Base-by-base conservation (phyloP, 2,797 vertebrate species). In the Epinephelus coioides region DNA sequence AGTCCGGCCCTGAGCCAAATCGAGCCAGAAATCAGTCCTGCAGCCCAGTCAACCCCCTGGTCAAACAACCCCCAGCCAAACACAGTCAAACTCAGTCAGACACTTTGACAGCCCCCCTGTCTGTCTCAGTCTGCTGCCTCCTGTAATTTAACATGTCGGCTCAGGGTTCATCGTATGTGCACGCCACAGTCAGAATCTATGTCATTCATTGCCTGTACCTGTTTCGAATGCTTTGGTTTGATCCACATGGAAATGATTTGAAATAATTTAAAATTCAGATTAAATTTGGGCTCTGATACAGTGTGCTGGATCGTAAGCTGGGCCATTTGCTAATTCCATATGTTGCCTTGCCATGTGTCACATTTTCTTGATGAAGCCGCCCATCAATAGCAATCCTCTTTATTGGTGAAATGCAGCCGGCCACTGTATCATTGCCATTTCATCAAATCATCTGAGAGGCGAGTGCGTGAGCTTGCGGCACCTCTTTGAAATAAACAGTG, bases 41-140 rank as follows among this genome's bases (percentile, higher is more conserved):
- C 85, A 87, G 88, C 81, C 85, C 79, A 71, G 87, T 79, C 84
- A 55, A 75, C 82, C 88, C 86, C 81, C 81, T 88, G 83, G 91
- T 91, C 90, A 92, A 89, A 89, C 88, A 91, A 84, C 88, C 89
- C 84, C 87, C 81, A 89, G 78, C 85, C 79, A 59, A 82, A 81
- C 78, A 55, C 78, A 87, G 86, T 74, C 87, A 88, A 85, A 91
- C 76, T 85, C 81, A 85, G 88, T 85, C 91, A 92, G 94, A 92
- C 92, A 90, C 87, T 82, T 89, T 93, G 91, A 93, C 92, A 91
- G 80, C 84, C 70, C 71, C 86, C 69, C 63, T 54, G 81, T 91
- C 90, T 88, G 91, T 93, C 92, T 93, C 94, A 93, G 94, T 94
- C 92, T 93, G 88, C 89, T 93, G 92, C 94, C 87, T 89, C 84